These are phyloP conservation scores for Agapetus fuscipes DNA, from an alignment of 2,888 invertebrate genomes.

Conservation along the genomic window DNA sequence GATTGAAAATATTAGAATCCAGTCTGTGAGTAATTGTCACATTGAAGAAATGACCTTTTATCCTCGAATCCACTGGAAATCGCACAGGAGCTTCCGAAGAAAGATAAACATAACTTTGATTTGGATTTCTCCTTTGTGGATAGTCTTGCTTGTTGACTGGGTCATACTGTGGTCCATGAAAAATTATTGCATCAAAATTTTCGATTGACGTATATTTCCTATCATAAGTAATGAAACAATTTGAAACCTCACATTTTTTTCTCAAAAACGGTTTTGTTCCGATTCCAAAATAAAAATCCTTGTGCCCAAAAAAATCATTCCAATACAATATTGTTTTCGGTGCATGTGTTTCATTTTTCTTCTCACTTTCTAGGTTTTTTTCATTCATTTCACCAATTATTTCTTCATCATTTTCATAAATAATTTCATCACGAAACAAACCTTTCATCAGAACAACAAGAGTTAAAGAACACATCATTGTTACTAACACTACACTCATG, in stretches of 20 bases:
- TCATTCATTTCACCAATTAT: too few relatives aligned
- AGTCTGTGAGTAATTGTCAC: constrained; percentile 47
- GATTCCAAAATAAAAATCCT: constrained; percentile 32
- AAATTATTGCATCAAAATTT: constrained; percentile 43
- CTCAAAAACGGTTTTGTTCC: constrained; percentile 30
- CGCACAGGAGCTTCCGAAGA: constrained; percentile 36
- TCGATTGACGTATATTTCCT: constrained; percentile 28
- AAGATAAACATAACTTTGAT: constrained; percentile 41
- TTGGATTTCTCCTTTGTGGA: constrained; percentile 1
- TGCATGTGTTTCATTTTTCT: too few relatives aligned
- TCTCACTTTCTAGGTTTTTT: too few relatives aligned
- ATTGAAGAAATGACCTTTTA: constrained; percentile 40
- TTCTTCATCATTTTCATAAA: too few relatives aligned
- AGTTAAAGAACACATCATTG: too few relatives aligned
- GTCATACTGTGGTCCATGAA: constrained; percentile 37
- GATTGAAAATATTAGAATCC: constrained; percentile 40
- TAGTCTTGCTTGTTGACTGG: constrained; percentile 4
- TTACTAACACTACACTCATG: too few relatives aligned
- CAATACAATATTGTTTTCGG: constrained; percentile 23
- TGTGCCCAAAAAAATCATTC: constrained; percentile 29
- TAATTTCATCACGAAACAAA: too few relatives aligned
- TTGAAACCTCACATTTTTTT: constrained; percentile 29
- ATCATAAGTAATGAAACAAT: constrained; percentile 37
- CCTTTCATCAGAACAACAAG: too few relatives aligned
- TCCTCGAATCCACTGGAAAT: constrained; percentile 21